Evolutionary conservation across 1,140 invertebrate genomes (phyloP).

Genomic region (Hycleus cichorii): DNA sequence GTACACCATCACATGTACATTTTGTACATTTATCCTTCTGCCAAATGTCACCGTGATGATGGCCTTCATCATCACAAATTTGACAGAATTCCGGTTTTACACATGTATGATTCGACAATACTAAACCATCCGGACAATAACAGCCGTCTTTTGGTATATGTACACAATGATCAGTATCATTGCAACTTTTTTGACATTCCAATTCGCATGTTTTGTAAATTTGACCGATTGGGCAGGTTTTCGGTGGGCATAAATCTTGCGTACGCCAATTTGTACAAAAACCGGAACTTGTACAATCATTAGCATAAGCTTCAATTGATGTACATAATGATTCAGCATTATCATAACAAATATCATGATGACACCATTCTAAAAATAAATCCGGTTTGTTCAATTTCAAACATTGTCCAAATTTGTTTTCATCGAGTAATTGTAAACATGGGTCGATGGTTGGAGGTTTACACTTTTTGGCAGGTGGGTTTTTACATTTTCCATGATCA

Average conservation of each 20-base stretch:
- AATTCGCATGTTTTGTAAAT: slow-evolving; percentile 59
- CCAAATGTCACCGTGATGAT: slow-evolving; percentile 48
- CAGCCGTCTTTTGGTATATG: slow-evolving; percentile 63
- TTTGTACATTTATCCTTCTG: slow-evolving; percentile 62
- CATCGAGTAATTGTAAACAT: slow-evolving; percentile 56
- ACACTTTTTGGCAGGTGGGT: slow-evolving; percentile 43
- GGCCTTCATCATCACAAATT: slow-evolving; percentile 52
- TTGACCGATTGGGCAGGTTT: slow-evolving; percentile 49
- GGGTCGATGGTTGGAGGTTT: slow-evolving; percentile 50
- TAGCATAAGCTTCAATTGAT: slow-evolving; percentile 62
- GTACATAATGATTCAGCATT: slow-evolving; percentile 51
- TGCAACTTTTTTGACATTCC: slow-evolving; percentile 63
- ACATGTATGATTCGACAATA: slow-evolving; percentile 53
- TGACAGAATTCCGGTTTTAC: slow-evolving; percentile 52
- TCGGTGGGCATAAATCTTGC: slow-evolving; percentile 50
- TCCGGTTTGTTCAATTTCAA: slow-evolving; percentile 61
- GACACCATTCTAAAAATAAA: slow-evolving; percentile 59
- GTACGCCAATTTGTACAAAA: slow-evolving; percentile 66
- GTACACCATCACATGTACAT: slow-evolving; percentile 57
- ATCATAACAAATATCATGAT: slow-evolving; percentile 56
- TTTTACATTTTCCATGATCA: slow-evolving; percentile 31
- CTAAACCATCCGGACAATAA: slow-evolving; percentile 62
- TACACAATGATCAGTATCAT: slow-evolving; percentile 44
- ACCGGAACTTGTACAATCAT: slow-evolving; percentile 57
- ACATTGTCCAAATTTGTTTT: slow-evolving; percentile 59